Evolutionary conservation across 2,113 vertebrate genomes (phyloP).

Genomic region (Heterotis niloticus): DNA sequence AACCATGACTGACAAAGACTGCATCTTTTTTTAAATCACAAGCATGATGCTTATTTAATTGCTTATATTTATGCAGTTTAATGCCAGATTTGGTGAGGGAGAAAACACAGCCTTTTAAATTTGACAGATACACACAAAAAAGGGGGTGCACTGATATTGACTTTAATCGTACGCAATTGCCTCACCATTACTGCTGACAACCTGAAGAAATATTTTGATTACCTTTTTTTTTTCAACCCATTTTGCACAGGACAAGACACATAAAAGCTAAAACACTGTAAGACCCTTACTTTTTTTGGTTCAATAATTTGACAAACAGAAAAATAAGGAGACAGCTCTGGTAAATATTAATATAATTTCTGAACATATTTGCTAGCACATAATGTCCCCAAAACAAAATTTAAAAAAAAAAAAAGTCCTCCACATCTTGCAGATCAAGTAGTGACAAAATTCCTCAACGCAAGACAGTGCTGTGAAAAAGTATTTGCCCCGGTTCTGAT

Average conservation of each 20-base stretch:
- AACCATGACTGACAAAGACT: not conserved
- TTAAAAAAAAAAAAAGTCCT: no score
- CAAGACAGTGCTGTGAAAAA: no score
- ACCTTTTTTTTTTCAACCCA: constrained; percentile 3
- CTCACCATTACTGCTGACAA: not conserved
- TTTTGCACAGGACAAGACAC: constrained; percentile 9
- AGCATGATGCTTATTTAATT: not conserved
- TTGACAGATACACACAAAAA: constrained; percentile 2
- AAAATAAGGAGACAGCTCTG: no score
- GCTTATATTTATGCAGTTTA: constrained; percentile 8
- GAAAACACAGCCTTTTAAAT: constrained; percentile 1
- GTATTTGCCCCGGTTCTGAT: no score
- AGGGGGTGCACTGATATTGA: not conserved
- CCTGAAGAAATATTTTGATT: not conserved
- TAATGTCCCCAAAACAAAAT: no score
- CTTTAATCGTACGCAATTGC: not conserved
- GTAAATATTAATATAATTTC: no score
- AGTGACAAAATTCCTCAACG: no score
- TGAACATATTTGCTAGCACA: no score
- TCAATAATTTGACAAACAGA: no score
- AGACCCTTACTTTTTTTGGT: no score
- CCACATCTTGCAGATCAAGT: no score
- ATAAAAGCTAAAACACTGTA: no score
- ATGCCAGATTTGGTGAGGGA: not conserved
- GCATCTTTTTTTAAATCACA: not conserved